These are phyloP conservation scores for Stenodema calcarata DNA, from an alignment of 2,888 invertebrate species.

Conservation along the genomic window DNA sequence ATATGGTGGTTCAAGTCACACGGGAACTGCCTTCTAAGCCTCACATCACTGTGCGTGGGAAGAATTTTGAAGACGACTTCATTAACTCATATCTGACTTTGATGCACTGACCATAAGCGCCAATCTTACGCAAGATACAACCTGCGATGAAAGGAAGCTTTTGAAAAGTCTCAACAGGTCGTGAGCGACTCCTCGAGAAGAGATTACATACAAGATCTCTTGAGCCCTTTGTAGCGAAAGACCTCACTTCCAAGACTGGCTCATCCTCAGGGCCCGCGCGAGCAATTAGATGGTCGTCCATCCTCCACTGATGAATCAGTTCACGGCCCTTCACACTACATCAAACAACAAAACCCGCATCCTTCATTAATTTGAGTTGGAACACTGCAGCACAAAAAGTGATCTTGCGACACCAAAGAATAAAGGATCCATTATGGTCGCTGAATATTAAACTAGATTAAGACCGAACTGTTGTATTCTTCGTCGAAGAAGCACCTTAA, in stretches of 20 bases:
- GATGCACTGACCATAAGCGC: constrained; percentile 35
- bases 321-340: constrained; percentile 2
- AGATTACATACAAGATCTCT: constrained; percentile 22
- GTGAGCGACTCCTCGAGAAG: constrained; percentile 34
- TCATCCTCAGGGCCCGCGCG: constrained; percentile 13
- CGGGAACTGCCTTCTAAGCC: not conserved
- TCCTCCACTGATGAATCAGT: not conserved
- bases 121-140: constrained; percentile 32
- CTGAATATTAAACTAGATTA: not conserved
- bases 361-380: constrained; percentile 17
- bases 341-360: not conserved
- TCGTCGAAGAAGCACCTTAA: not conserved
- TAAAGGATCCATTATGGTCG: not conserved
- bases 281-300: not conserved
- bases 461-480: not conserved
- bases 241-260: constrained; percentile 2
- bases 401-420: not conserved
- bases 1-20: not conserved
- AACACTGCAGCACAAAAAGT: not conserved
- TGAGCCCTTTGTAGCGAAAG: constrained; percentile 12
- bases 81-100: constrained; percentile 37
- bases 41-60: constrained; percentile 14
- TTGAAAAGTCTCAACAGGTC: constrained; percentile 17
- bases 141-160: constrained; percentile 17
- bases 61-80: constrained; percentile 26